Evolutionary conservation across 1,140 invertebrate species (phyloP).

Genomic region (Apis dorsata): DNA sequence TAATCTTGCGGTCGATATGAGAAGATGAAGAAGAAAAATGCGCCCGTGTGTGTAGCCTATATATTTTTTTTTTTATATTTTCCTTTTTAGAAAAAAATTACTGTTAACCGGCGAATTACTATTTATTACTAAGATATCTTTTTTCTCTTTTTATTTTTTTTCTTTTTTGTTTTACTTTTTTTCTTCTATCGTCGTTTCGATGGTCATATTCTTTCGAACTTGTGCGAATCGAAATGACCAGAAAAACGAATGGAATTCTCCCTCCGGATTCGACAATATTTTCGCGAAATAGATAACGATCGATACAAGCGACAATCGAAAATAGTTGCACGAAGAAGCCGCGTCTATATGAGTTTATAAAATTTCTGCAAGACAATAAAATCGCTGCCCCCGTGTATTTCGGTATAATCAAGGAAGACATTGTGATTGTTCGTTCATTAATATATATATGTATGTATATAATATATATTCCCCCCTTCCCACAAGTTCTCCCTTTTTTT

Average conservation of each 20-base stretch:
- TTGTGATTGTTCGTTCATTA: conserved; percentile 68
- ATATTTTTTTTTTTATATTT: neutral
- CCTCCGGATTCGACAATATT: conserved; percentile 25
- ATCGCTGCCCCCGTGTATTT: conserved; percentile 64
- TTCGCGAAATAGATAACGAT: conserved; percentile 52
- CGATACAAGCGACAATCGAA: conserved; percentile 64
- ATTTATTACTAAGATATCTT: neutral
- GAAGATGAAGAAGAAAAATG: conserved; percentile 10
- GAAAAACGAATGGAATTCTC: conserved; percentile 6
- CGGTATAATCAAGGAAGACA: conserved; percentile 68
- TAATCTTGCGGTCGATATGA: conserved; percentile 6
- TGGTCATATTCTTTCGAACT: neutral
- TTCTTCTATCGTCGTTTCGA: neutral
- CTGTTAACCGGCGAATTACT: conserved; percentile 20
- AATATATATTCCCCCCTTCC: conserved; percentile 17
- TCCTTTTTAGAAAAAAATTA: conserved; percentile 6
- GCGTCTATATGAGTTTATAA: conserved; percentile 66
- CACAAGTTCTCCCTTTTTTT: conserved; percentile 17
- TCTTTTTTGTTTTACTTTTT: neutral
- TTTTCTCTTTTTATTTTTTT: neutral
- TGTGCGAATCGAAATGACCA: no score
- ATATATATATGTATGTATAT: conserved; percentile 41
- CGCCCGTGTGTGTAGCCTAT: conserved; percentile 24
- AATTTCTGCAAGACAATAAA: conserved; percentile 65
- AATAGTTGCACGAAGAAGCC: conserved; percentile 67